Percentiles rank a stretch among this genome's conserved stretches.
phyloP scores from a whole-genome alignment of 2,113 vertebrate species.

The Osmerus mordax region DNA sequence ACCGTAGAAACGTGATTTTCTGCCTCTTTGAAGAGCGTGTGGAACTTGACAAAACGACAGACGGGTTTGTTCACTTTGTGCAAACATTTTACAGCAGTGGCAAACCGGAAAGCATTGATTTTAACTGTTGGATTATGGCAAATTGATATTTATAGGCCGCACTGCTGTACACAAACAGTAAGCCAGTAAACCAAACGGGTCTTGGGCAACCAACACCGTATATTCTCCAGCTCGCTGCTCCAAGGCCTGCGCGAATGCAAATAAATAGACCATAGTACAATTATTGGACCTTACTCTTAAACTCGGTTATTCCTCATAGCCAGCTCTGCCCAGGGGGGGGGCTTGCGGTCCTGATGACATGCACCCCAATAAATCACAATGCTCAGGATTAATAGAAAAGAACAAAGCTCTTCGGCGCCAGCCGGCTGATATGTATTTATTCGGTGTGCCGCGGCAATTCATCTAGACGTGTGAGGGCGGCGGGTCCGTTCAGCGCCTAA shows the following conservation, averaged over 20 bases:
- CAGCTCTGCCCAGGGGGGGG: slow-evolving; percentile 48
- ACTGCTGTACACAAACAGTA: slow-evolving; percentile 37
- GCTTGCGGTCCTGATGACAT: slow-evolving; percentile 53
- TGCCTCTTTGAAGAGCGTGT: not conserved
- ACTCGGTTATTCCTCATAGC: slow-evolving; percentile 45
- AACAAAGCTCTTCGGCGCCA: slow-evolving; percentile 59
- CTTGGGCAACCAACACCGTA: slow-evolving; percentile 25
- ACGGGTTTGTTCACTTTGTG: slow-evolving; percentile 11
- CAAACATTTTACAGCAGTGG: slow-evolving; percentile 31
- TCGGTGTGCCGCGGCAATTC: slow-evolving; percentile 61
- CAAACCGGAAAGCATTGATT: slow-evolving; percentile 42
- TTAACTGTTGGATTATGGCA: slow-evolving; percentile 51
- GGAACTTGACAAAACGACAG: slow-evolving; percentile 35
- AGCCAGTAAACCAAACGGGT: slow-evolving; percentile 20
- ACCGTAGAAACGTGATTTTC: no score
- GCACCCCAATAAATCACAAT: slow-evolving; percentile 65
- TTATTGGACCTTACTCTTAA: slow-evolving; percentile 51
- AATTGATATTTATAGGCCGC: slow-evolving; percentile 38
- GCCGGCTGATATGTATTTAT: slow-evolving; percentile 68
- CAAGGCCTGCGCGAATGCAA: slow-evolving; percentile 25
- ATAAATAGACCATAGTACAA: slow-evolving; percentile 49
- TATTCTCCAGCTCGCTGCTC: slow-evolving; percentile 20
- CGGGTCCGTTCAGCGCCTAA: slow-evolving; percentile 48
- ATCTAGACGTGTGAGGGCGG: slow-evolving; percentile 43
- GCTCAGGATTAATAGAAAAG: slow-evolving; percentile 67